A percentile compares a stretch with the other conserved stretches of the same genome.
Evolutionary conservation across 2,113 vertebrate genomes (phyloP).

Genomic region (Daphoenositta chrysoptera): DNA sequence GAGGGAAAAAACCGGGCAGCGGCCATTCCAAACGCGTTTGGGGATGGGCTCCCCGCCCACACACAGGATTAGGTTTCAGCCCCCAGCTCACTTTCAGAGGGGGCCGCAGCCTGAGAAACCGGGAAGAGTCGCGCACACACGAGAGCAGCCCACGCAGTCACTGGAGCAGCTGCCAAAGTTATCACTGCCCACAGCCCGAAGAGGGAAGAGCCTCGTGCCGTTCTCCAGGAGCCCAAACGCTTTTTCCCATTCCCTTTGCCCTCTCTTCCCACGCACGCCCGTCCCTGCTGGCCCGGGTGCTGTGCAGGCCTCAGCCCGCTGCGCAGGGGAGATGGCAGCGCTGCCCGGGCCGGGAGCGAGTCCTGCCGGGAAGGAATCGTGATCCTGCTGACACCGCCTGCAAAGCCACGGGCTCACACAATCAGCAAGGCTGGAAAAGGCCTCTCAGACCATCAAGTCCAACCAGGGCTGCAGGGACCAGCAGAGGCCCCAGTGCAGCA

Average conservation of each 20-base stretch:
- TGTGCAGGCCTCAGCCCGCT: neutral
- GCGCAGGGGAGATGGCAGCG: fast-evolving
- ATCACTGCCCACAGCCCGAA: neutral
- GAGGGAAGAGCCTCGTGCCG: neutral
- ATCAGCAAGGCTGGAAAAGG: neutral
- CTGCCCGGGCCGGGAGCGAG: neutral
- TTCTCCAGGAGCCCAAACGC: neutral
- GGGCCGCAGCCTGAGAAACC: constrained; percentile 23
- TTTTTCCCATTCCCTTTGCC: neutral
- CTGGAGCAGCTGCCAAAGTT: neutral
- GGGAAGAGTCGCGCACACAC: neutral
- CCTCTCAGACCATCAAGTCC: neutral
- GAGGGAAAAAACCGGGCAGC: neutral
- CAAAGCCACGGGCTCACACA: neutral
- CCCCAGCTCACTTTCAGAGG: neutral
- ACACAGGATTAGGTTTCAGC: neutral
- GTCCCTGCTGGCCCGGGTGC: fast-evolving
- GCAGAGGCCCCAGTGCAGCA: neutral
- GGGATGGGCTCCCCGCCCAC: neutral
- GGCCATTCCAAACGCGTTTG: fast-evolving
- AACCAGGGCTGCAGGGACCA: neutral
- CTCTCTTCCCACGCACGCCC: fast-evolving
- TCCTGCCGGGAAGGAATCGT: too few species aligned
- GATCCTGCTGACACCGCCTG: neutral
- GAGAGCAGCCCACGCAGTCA: neutral